A percentile compares a stretch with the other conserved stretches of the same genome.
Conservation (phyloP, 2,113 vertebrate genomes). For the Rhodinocichla rosea region DNA sequence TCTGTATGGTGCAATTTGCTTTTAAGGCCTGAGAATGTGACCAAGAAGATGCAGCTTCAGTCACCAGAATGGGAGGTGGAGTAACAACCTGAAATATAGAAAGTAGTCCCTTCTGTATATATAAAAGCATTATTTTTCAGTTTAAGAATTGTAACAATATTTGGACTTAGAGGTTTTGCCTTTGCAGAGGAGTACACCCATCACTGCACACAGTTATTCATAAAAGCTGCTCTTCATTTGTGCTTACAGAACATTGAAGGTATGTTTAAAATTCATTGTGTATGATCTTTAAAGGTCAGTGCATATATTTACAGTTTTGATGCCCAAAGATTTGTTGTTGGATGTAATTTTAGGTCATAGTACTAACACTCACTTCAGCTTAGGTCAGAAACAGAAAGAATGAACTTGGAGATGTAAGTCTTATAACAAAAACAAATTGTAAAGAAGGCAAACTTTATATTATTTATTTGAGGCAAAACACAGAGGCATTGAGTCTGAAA, state of each 20-base stretch:
- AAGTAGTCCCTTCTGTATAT: neutral
- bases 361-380: neutral
- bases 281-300: constrained; percentile 4
- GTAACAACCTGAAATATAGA: neutral
- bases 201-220: neutral
- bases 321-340: neutral
- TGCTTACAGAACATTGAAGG: neutral
- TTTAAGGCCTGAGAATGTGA: neutral
- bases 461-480: neutral
- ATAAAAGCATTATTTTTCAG: neutral
- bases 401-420: neutral
- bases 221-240: neutral
- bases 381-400: neutral
- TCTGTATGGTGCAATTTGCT: neutral
- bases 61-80: neutral
- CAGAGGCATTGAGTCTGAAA: neutral
- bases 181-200: neutral
- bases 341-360: neutral
- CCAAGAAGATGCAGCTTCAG: neutral
- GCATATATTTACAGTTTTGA: neutral
- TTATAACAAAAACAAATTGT: neutral
- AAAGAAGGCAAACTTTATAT: neutral
- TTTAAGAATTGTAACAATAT: neutral
- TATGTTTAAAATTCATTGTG: neutral
- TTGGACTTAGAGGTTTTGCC: neutral